phyloP scores from a whole-genome alignment of 2,113 vertebrate species.

The Pomatostomus ruficeps region DNA sequence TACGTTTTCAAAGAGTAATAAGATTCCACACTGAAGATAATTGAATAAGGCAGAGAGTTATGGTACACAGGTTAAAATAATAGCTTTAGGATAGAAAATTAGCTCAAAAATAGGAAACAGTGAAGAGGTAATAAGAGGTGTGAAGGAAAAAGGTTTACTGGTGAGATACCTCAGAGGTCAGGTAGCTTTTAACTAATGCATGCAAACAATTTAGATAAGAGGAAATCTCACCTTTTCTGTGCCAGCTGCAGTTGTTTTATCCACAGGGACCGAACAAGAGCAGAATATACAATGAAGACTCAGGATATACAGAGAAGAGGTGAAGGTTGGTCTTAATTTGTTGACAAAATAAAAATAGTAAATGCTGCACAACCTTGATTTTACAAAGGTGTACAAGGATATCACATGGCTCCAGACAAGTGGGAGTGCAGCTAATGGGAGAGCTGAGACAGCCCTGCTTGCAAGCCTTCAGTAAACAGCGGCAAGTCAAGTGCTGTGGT shows the following conservation, averaged over 20 bases:
- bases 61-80: slow-evolving; percentile 33
- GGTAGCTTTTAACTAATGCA: slow-evolving; percentile 18
- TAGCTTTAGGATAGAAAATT: slow-evolving; percentile 22
- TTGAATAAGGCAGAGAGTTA: slow-evolving; percentile 30
- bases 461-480: not conserved
- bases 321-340: not conserved
- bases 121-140: not conserved
- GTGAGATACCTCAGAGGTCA: not conserved
- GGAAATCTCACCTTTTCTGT: not conserved
- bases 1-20: slow-evolving; percentile 10
- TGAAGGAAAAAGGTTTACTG: not conserved
- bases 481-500: not conserved
- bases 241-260: not conserved
- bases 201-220: not conserved
- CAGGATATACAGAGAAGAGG: not conserved
- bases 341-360: not conserved
- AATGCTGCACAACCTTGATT: not conserved
- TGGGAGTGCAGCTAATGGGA: fast-evolving
- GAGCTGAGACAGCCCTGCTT: not conserved
- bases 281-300: not conserved
- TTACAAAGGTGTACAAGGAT: not conserved
- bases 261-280: not conserved
- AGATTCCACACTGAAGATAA: slow-evolving; percentile 39
- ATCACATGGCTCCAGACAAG: not conserved
- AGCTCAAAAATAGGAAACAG: slow-evolving; percentile 6